Evolutionary conservation across 2,888 invertebrate species (phyloP), one percentile per base, ranked within the genome.

Genomic region (Heterodera filipjevi): DNA sequence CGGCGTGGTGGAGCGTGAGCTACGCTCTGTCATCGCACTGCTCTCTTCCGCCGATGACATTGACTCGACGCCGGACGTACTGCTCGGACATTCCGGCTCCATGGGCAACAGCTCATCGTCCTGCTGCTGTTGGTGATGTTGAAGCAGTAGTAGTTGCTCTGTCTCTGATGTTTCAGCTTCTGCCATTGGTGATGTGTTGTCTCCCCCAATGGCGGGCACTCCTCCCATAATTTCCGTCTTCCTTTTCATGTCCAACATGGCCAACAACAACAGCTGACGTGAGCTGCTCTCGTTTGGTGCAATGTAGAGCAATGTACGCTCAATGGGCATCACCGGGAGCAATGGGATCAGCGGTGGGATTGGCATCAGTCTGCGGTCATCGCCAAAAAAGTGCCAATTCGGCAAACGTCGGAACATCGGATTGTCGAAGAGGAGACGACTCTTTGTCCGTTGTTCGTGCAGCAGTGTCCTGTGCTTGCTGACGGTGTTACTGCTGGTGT

Each of bases 361-460:
- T 64, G 59, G 75, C 59, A 59, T 30, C 30, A 75, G 33, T 22
- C 66, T 30, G 3, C 75, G 75, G 32, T 75, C 75, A 19, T 75
- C 75, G 39, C 75, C 75, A 39, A 75, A 75, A 66, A 75, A 75
- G 66, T 75, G 75, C 75, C 75, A 75, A 35, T 75, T 75, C 46
- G 75, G 75, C 16, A 75, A 16, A 32, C 46, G 66, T 19, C 75
- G 30, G 46, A 75, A 75, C 44, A 75, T 66, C 27, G 75, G 75
- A 27, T 75, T 75, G 22, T 75, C 75, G 46, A 75, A 75, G 30
- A 75, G 66, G 19, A 75, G 35, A 22, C 75, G 27, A 44, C 33
- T 66, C 27, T 14, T 27, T 19, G 68, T 19, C 68, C 19, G 19
- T 32, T 22, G 68, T 32, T 49, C 3, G 3, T 68, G 68, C 68